Evolutionary conservation across 2,113 vertebrate genomes (phyloP).

Genomic region (Cheirogaleus medius): DNA sequence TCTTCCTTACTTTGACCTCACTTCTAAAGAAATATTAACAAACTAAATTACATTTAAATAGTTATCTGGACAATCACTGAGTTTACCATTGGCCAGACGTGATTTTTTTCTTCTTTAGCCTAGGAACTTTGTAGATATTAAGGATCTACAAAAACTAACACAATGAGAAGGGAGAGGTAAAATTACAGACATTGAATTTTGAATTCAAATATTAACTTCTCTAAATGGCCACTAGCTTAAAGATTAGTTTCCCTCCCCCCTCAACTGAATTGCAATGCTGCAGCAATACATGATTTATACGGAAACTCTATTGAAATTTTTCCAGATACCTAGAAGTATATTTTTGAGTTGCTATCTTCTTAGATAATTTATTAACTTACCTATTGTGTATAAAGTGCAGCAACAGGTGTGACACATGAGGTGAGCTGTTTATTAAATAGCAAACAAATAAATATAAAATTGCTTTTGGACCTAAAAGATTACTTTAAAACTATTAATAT

Average conservation of each 20-base stretch:
- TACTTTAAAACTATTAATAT: not conserved
- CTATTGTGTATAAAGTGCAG: not conserved
- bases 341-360: constrained; percentile 25
- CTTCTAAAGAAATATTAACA: constrained; percentile 15
- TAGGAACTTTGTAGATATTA: constrained; percentile 1
- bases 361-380: constrained; percentile 4
- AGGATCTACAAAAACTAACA: not conserved
- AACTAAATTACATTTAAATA: not conserved
- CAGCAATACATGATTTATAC: not conserved
- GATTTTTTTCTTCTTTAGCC: not conserved
- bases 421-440: not conserved
- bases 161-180: not conserved
- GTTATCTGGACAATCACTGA: not conserved
- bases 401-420: not conserved
- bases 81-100: not conserved
- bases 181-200: not conserved
- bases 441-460: constrained; percentile 25
- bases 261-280: not conserved
- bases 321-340: not conserved
- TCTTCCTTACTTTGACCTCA: not conserved
- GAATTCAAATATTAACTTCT: not conserved
- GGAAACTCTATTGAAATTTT: constrained; percentile 10
- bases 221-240: not conserved
- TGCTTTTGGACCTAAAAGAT: not conserved
- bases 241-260: not conserved